Conservation (phyloP, 1,140 invertebrate genomes). For the Spodoptera litura region DNA sequence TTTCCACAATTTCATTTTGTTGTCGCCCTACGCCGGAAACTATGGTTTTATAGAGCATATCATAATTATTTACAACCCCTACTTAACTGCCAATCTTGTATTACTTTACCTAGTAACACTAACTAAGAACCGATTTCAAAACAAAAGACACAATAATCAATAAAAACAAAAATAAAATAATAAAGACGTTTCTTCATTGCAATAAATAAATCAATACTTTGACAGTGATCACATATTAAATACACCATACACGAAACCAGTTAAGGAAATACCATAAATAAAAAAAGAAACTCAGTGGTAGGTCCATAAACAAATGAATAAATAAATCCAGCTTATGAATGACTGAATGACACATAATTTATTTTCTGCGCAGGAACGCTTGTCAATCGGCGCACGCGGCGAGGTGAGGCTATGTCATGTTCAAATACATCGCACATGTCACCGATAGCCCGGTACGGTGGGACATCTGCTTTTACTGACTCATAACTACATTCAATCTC, state of each 20-base stretch:
- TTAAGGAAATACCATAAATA: slow-evolving; percentile 7
- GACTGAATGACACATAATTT: slow-evolving; percentile 17
- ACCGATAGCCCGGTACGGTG: slow-evolving; percentile 34
- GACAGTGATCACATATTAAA: slow-evolving; percentile 1
- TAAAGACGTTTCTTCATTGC: not conserved
- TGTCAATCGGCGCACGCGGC: slow-evolving; percentile 34
- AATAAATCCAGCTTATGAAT: slow-evolving; percentile 13
- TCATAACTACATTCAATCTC: not conserved
- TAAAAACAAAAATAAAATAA: not conserved
- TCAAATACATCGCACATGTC: slow-evolving; percentile 29
- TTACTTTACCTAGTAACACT: too few species aligned
- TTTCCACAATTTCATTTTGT: slow-evolving; percentile 62
- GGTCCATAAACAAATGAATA: slow-evolving; percentile 18
- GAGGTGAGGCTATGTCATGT: slow-evolving; percentile 32
- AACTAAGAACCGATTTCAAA: not conserved
- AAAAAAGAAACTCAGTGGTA: slow-evolving; percentile 4
- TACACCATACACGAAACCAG: not conserved
- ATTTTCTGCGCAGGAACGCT: slow-evolving; percentile 33
- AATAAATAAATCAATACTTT: slow-evolving; percentile 4
- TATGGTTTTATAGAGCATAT: slow-evolving; percentile 13
- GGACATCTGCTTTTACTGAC: slow-evolving; percentile 41
- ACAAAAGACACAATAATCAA: not conserved
- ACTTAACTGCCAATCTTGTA: not conserved
- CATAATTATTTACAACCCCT: not conserved
- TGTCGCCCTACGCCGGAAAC: slow-evolving; percentile 38